Conservation (phyloP, 2,888 invertebrate species). For the Camptogramma bilineatum region DNA sequence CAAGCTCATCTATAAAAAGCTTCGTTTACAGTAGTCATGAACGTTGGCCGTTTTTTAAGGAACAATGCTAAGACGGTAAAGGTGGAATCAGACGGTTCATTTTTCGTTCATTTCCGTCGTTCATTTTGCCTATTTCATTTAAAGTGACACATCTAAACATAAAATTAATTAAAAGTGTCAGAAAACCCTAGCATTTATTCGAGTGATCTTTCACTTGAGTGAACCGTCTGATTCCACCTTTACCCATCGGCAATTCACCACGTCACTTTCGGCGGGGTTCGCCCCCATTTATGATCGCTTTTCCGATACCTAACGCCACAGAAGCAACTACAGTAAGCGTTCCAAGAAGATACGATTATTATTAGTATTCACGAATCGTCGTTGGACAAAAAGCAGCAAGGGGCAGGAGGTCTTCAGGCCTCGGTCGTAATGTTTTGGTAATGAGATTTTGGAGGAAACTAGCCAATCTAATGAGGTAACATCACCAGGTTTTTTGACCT, state of each 20-base stretch:
- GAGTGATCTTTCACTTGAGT: too few species aligned
- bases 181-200: too few species aligned
- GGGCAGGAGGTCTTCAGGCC: background rate
- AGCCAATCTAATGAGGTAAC: background rate
- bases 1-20: too few species aligned
- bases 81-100: too few species aligned
- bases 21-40: background rate
- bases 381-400: slow-evolving; percentile 30
- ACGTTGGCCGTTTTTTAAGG: background rate
- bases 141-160: too few species aligned
- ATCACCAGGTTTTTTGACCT: background rate
- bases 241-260: slow-evolving; percentile 31
- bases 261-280: slow-evolving; percentile 33
- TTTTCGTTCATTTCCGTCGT: too few species aligned
- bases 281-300: slow-evolving; percentile 36
- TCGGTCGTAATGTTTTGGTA: background rate
- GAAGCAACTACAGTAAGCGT: slow-evolving; percentile 2
- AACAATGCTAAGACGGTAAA: slow-evolving; percentile 2
- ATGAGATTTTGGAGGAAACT: background rate
- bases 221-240: too few species aligned
- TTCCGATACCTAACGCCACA: slow-evolving; percentile 31
- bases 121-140: too few species aligned
- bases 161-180: too few species aligned
- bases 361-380: slow-evolving; percentile 37
- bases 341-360: slow-evolving; percentile 23